Percentiles rank a stretch among this genome's conserved stretches.
These are phyloP conservation scores for Hypercompe scribonia DNA, from an alignment of 2,888 invertebrate species.

Conservation along the genomic window DNA sequence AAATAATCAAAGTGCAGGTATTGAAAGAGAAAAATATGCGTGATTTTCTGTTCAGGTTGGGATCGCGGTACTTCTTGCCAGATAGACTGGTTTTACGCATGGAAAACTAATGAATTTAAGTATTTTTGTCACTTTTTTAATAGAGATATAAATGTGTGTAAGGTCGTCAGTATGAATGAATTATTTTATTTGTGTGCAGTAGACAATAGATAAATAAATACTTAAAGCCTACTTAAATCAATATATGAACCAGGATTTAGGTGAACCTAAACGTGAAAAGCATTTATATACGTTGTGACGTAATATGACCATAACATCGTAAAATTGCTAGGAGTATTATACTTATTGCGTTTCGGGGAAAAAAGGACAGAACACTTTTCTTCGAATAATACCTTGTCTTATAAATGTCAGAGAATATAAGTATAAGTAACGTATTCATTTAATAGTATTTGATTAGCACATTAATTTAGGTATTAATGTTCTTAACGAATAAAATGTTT, in stretches of 20 bases:
- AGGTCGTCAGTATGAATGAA: not conserved
- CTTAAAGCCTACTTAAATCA: not conserved
- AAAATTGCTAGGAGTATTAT: conserved; percentile 1
- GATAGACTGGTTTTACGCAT: not conserved
- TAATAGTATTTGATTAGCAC: no score
- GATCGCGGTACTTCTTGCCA: not conserved
- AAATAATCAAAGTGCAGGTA: conserved; percentile 57
- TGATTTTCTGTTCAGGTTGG: conserved; percentile 1
- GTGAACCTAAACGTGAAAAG: not conserved
- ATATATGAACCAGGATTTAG: not conserved
- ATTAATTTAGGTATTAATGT: no score
- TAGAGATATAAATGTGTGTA: not conserved
- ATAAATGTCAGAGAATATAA: not conserved
- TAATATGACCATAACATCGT: not conserved
- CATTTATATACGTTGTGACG: conserved; percentile 7
- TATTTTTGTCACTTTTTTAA: not conserved
- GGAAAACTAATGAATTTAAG: not conserved
- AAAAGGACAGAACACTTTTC: not conserved
- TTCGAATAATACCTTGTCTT: not conserved
- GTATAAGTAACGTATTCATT: no score
- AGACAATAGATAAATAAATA: no score
- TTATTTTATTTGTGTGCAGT: no score
- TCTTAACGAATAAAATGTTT: not conserved
- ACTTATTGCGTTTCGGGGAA: conserved; percentile 10
- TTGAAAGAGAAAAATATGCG: conserved; percentile 29